Evolutionary conservation across 1,140 invertebrate genomes (phyloP).

Genomic region (Cydia splendana): DNA sequence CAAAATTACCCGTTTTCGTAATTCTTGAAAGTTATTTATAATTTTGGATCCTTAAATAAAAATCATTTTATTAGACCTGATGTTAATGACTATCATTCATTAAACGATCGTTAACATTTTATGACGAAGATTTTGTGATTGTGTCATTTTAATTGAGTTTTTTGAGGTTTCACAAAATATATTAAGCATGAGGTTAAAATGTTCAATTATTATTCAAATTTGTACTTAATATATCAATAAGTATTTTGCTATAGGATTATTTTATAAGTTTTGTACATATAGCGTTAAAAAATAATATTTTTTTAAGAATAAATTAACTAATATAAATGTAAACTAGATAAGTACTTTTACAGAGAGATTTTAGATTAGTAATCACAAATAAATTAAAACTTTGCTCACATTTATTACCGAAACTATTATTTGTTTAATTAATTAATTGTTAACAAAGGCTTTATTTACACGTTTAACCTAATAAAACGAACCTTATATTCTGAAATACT

Average conservation of each 20-base stretch:
- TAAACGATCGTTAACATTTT: neutral
- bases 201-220: neutral
- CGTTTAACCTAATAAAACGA: neutral
- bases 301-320: conserved; percentile 8
- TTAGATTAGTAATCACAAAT: conserved; percentile 1
- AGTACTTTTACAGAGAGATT: conserved; percentile 30
- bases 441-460: neutral
- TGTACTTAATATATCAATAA: neutral
- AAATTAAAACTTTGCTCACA: conserved; percentile 29
- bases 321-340: conserved; percentile 15
- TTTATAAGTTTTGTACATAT: conserved; percentile 15
- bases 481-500: too few relatives aligned
- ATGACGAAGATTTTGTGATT: neutral
- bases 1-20: too few relatives aligned
- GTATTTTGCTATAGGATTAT: neutral
- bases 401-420: neutral
- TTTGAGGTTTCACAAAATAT: neutral
- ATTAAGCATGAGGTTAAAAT: neutral
- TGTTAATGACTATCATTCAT: too few relatives aligned
- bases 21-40: too few relatives aligned
- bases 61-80: too few relatives aligned
- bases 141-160: neutral
- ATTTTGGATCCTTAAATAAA: too few relatives aligned
- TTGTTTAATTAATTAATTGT: conserved; percentile 9
- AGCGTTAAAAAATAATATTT: neutral